A percentile compares a stretch with the other conserved stretches of the same genome.
Conservation (phyloP, 2,797 vertebrate genomes). For the Phataginus tetradactyla region DNA sequence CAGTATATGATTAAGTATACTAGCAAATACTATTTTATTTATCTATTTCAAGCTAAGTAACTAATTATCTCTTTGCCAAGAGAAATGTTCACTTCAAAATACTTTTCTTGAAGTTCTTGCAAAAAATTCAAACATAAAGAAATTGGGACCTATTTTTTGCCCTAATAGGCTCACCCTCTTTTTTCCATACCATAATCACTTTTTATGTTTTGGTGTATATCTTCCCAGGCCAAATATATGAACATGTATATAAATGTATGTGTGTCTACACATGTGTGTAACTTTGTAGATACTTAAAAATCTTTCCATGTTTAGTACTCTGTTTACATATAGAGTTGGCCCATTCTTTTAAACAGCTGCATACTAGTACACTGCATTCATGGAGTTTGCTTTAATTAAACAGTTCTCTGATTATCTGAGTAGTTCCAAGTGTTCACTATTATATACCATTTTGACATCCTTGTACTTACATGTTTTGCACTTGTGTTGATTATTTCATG, state of each 20-base stretch:
- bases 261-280: neutral
- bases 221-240: neutral
- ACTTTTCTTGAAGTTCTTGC: neutral
- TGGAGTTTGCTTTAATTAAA: neutral
- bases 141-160: neutral
- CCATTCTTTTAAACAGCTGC: neutral
- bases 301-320: neutral
- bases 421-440: neutral
- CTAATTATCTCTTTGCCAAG: constrained; percentile 47
- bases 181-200: neutral
- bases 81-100: constrained; percentile 36
- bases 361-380: neutral
- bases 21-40: constrained; percentile 56
- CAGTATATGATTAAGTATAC: constrained; percentile 49
- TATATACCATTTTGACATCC: neutral
- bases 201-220: neutral
- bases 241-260: neutral
- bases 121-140: neutral
- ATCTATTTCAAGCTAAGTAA: constrained; percentile 59
- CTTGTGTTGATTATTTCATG: neutral
- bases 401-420: neutral
- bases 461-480: neutral
- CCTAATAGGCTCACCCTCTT: neutral
- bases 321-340: neutral
- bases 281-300: neutral